Evolutionary conservation across 2,888 invertebrate species (phyloP), one percentile per base, ranked within the genome.

Genomic region (Liopterus haemorrhoidalis): DNA sequence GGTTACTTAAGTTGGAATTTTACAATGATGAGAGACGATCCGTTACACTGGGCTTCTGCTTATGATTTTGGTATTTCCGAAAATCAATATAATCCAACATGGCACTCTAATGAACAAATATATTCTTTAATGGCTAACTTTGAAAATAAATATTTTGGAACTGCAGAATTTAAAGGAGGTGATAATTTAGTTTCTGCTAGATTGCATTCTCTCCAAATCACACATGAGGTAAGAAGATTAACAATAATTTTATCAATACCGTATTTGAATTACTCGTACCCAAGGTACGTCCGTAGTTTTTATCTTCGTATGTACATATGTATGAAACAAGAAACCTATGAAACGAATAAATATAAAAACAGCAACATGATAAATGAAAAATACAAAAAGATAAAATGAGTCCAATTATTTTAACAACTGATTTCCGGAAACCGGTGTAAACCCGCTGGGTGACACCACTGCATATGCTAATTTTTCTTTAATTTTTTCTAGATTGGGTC

Each of bases 31-130:
- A 76, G 81, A n/a, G 81, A 85, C 60, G 84, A 86, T 64, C 82
- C 84, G 0, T 75, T 80, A 52, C 83, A 86, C 61, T 93, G 92
- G 92, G 81, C 85, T 0, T 83, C 83, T 4, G 84, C 82, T 0
- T 83, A 88, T 62, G 89, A 89, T 68, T 82, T 72, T 72, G 84
- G 72, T 66, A 70, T 71, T 66, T 69, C 78, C 46, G 79, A 81
- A 52, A 85, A 84, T 63, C 77, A 83, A 52, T 72, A 77, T 56
- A 68, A 73, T 44, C 78, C 78, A 0, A 68, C 71, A 6, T 89
- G 88, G 64, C 79, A 82, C 59, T 70, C 72, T 1, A 77, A 80
- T 49, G 60, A 71, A 20, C 81, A 86, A 58, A 62, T 91, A 28
- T 79, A 79, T 55, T 64, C 69, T 0, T 70, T 75, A 22, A 68